Base-by-base conservation (phyloP, 1,140 invertebrate species). In the Trachymyrmex cornetzi region DNA sequence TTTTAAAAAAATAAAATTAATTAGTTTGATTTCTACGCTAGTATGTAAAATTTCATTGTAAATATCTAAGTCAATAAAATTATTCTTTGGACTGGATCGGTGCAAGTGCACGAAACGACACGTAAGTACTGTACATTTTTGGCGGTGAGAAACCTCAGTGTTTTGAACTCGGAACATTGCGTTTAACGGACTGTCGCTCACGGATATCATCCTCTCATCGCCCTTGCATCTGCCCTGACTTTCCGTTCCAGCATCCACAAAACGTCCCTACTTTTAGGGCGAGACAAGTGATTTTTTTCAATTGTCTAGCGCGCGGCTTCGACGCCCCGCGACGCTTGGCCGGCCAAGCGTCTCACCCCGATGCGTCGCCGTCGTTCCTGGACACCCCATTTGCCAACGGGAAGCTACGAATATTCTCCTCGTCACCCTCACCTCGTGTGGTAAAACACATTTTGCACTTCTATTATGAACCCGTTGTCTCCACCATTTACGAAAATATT, bases 261-360 rank as follows among this genome's bases (percentile, higher is more conserved):
- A 89, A 66, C 14, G 57, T 79, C 89, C 87, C 86, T 89, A 91
- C 93, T 94, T 94, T 94, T 85, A 93, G 89, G 87, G 92, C 88
- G 91, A 92, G 94, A 93, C 94, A 95, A 95, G 94, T 95, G 94
- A 95, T 95, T 95, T 94, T 82, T 84, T 94, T 94, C 93, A 94
- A 95, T 95, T 95, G 93, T 95, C 94, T 94, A 91, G 93, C 91
- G 93, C 91, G 90, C 89, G 77, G 53, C 63, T 86, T 89, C 86
- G 75, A 79, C 84, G 88, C 90, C 84, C 87, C 91, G 91, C 90
- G 90, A 92, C 93, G 94, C 94, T 92, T 95, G 95, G 92, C 87
- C 86, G 90, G 34, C 93, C 95, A 95, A 93, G 94, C 94, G 94
- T 93, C 87, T 89, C 94, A 90, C 94, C 94, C 93, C 86, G 91